Evolutionary conservation across 1,140 invertebrate genomes (phyloP), one percentile per base, ranked within the genome.

Genomic region (Eubasilissa regina): DNA sequence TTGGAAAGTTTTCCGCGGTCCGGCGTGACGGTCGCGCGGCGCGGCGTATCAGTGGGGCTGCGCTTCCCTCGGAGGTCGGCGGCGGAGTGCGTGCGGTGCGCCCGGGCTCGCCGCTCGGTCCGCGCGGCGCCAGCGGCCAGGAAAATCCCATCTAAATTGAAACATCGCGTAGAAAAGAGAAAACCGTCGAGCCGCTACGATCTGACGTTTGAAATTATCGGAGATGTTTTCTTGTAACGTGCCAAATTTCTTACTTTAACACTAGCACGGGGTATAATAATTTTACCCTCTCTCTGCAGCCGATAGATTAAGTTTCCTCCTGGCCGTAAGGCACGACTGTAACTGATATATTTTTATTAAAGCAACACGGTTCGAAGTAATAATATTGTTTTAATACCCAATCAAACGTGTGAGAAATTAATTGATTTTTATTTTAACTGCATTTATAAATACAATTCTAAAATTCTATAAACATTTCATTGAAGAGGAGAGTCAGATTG

Each of bases 1-100:
- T 70, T 51, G 47, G 48, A 70, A 60, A 75, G 73, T 75, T 75
- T 75, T 62, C 44, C 73, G 73, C 55, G 73, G 35, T 58, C 73
- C 55, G 55, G 73, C 25, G 51, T 44, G 0, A 35, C n/a, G 56
- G n/a, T 58, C 55, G 73, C 55, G 53, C 58, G 55, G 51, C 58
- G 56, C 58, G 73, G 35, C 15, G 15, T 44, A 60, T 72, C 35
- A 75, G 58, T 47, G n/a, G 55, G 56, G 55, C 58, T 75, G 73
- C 73, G 58, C 56, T 60, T 75, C 56, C 55, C 44, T 45, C 73
- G 55, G 73, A 75, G 73, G 73, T 62, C 56, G 73, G 58, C 55
- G 48, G 73, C 73, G 56, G 58, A 75, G 73, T 75, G 73, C 25
- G 21, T 21, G 47, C 68, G 9, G 51, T 10, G 35, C 12, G 35